Evolutionary conservation across 2,888 invertebrate genomes (phyloP), one percentile per base, ranked within the genome.

Genomic region (Chrysina gloriosa): DNA sequence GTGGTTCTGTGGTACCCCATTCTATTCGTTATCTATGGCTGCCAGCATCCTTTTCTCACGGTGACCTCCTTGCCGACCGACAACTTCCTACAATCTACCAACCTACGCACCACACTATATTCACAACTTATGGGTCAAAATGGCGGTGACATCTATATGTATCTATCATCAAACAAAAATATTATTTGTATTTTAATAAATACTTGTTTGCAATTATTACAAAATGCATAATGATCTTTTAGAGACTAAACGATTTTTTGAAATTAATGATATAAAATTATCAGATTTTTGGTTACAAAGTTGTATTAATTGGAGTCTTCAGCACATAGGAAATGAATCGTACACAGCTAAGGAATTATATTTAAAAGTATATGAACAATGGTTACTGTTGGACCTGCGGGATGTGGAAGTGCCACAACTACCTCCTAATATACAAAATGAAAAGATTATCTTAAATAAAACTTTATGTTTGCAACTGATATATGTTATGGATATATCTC

Each of bases 381-480:
- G 91, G 91, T 79, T 89, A 48, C 78, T 90, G 2, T 85, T 88
- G 72, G 89, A 92, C 78, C 80, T 92, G 52, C 84, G 87, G 64
- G 88, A 90, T 11, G 87, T 91, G 50, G 87, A 89, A 70, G 85
- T 87, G 0, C 87, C 88, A 0, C 87, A 85, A 52, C 79, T 92
- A 42, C 92, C 92, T 0, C 78, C 77, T 1, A 85, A 88, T 77
- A 78, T 92, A 21, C 80, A 80, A 0, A 76, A 79, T 9, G 81
- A 85, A 68, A 81, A 81, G 42, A 86, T 83, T 0, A 78, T 83
- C 1, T 77, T 90, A 1, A 82, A 81, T 63, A 89, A 87, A 31
- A 85, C 82, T 71, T 90, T 86, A 79, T 86, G 87, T 1, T 78
- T 92, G 3, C 91, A 92, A 83, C 85, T 91, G 69, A 86, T 88